These are phyloP conservation scores for Hyppa rectilinea DNA, from an alignment of 2,888 invertebrate species.

Conservation along the genomic window DNA sequence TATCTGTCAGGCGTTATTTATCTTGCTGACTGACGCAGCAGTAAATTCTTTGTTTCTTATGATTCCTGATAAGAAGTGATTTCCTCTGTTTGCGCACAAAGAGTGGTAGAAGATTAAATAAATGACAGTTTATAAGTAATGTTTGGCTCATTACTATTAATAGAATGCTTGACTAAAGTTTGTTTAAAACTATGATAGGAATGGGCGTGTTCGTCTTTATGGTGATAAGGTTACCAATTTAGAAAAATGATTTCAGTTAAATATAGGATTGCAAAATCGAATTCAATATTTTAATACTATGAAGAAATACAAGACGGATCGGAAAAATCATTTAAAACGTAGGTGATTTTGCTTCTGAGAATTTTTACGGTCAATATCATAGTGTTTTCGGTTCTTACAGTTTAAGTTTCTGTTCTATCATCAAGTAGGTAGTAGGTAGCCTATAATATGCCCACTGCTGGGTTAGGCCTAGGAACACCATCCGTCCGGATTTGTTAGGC, in stretches of 20 bases:
- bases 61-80: conserved; percentile 61
- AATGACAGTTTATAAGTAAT: conserved; percentile 41
- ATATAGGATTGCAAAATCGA: background rate
- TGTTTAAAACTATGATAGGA: background rate
- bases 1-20: conserved; percentile 55
- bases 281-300: background rate
- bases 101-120: conserved; percentile 45
- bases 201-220: conserved; percentile 28
- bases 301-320: background rate
- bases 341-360: no score
- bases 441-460: no score
- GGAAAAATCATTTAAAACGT: no score
- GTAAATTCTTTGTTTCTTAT: conserved; percentile 53
- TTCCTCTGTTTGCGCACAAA: conserved; percentile 63
- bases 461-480: no score
- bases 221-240: background rate
- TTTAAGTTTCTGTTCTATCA: no score
- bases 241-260: background rate
- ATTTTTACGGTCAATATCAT: no score
- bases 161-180: conserved; percentile 21
- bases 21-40: conserved; percentile 55
- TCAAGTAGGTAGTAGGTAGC: no score
- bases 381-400: no score
- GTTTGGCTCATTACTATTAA: conserved; percentile 30
- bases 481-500: no score